Base-by-base conservation (phyloP, 2,113 vertebrate species). In the Odobenus rosmarus region DNA sequence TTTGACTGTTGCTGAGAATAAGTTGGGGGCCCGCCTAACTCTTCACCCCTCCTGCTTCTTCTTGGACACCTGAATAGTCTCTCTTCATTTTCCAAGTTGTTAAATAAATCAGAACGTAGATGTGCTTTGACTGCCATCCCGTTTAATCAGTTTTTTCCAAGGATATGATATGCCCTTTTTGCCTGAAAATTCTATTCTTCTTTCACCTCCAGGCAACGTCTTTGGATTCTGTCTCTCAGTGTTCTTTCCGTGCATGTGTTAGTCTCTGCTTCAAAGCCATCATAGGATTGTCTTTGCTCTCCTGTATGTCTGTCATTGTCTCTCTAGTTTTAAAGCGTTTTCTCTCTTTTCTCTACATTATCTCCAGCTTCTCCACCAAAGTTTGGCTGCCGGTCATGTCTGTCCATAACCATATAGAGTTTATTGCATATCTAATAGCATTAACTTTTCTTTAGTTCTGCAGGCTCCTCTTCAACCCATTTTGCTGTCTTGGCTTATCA, bases 321-420 rank as follows among this genome's bases (percentile, higher is more conserved):
- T 71, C 33, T 69, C 51, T 96, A 51, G 28, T 83, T 90, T 64
- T 42, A 51, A 88, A 62, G 39, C 3, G 33, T 74, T 93, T 86
- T 72, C 16, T 39, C 79, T 81, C 39, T 92, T 92, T 76, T 79
- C 64, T 94, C 81, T 95, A 42, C 14, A 46, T 86, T 67, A 61
- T 94, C 61, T 94, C 81, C 67, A 82, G 88, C 39, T 18, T 59
- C 26, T 76, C 59, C 53, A 92, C 14, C 67, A 96, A 96, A 64
- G 57, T 80, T 81, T 77, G 51, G 90, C 59, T 59, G 76, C 61
- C 4, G 36, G 61, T 15, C 49, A n/a, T 49, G 42, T 31, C 42
- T 49, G 51, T 21, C 57, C 88, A 59, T 82, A 55, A 77, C 59
- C 81, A 6, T 46, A 62, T 21, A 14, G 5, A 53, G 4, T 84